phyloP scores from a whole-genome alignment of 2,797 vertebrate genomes.

The Lerista edwardsae region DNA sequence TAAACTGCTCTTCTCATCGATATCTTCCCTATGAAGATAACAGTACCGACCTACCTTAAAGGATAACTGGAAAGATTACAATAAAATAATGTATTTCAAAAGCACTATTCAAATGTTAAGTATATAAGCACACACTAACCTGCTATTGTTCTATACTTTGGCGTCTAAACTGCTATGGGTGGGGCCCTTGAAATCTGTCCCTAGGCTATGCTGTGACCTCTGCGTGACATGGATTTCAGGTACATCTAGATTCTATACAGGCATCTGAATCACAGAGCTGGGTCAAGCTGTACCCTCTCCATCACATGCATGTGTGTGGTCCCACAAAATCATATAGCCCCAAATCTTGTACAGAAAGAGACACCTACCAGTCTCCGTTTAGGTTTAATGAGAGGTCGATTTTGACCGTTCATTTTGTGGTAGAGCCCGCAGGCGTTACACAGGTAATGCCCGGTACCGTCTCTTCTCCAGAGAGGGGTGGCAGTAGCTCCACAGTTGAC shows the following conservation, averaged over 20 bases:
- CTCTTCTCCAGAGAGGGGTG: constrained; percentile 96
- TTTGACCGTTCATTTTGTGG: constrained; percentile 99
- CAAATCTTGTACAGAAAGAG: constrained; percentile 50
- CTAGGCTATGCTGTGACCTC: constrained; percentile 51
- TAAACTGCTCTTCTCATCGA: background rate
- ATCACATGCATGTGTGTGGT: constrained; percentile 56
- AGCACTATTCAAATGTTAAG: background rate
- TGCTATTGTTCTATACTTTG: background rate
- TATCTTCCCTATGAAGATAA: background rate
- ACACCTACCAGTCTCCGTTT: constrained; percentile 97
- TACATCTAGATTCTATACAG: constrained; percentile 23
- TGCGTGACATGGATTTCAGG: constrained; percentile 25
- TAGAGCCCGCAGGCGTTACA: constrained; percentile 99
- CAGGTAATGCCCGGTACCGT: constrained; percentile 98
- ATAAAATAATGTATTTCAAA: background rate
- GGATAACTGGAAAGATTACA: background rate
- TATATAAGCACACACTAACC: background rate
- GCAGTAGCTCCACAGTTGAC: constrained; percentile 99
- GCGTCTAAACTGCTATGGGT: background rate
- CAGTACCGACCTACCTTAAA: background rate
- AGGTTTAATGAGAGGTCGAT: constrained; percentile 98
- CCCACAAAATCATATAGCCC: constrained; percentile 53
- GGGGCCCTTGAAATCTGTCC: constrained; percentile 29
- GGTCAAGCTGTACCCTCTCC: background rate
- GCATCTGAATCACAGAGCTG: constrained; percentile 14